Conservation (phyloP, 2,113 vertebrate genomes). For the Pterophyllum scalare region DNA sequence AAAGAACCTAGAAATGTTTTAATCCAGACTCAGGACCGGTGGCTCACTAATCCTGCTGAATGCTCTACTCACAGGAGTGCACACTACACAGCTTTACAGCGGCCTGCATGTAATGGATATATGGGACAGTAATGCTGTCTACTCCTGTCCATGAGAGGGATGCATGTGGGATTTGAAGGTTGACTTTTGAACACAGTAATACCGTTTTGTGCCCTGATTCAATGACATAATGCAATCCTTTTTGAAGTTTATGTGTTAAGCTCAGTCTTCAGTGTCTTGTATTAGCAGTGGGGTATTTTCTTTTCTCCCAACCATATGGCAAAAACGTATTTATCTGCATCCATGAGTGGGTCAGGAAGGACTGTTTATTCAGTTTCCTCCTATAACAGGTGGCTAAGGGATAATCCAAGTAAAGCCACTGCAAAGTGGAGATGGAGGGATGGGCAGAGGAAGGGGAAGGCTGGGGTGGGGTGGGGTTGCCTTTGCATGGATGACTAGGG, state of each 20-base stretch:
- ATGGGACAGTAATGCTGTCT: constrained; percentile 52
- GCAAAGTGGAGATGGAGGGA: constrained; percentile 81
- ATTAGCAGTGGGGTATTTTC: neutral
- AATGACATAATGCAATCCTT: constrained; percentile 32
- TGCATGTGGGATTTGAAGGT: constrained; percentile 39
- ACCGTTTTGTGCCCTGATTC: constrained; percentile 11
- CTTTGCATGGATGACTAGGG: constrained; percentile 74
- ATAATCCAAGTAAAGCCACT: constrained; percentile 91
- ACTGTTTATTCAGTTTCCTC: constrained; percentile 65
- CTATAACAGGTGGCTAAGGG: constrained; percentile 85
- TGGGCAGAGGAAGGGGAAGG: constrained; percentile 41
- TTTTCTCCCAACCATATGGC: constrained; percentile 27
- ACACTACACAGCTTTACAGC: constrained; percentile 49
- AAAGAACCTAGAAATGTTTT: constrained; percentile 69
- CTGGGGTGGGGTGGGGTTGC: constrained; percentile 56
- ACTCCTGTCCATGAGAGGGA: constrained; percentile 22
- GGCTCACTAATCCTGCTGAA: constrained; percentile 68
- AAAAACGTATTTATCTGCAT: constrained; percentile 1
- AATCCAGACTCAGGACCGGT: constrained; percentile 66
- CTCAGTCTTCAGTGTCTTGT: constrained; percentile 1
- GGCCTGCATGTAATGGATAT: constrained; percentile 56
- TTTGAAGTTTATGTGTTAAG: constrained; percentile 21
- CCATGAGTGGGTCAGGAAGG: constrained; percentile 39
- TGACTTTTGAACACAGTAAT: constrained; percentile 43
- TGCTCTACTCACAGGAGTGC: constrained; percentile 60